These are phyloP conservation scores for Plagodis dolabraria DNA, from an alignment of 2,888 invertebrate species.

Conservation along the genomic window DNA sequence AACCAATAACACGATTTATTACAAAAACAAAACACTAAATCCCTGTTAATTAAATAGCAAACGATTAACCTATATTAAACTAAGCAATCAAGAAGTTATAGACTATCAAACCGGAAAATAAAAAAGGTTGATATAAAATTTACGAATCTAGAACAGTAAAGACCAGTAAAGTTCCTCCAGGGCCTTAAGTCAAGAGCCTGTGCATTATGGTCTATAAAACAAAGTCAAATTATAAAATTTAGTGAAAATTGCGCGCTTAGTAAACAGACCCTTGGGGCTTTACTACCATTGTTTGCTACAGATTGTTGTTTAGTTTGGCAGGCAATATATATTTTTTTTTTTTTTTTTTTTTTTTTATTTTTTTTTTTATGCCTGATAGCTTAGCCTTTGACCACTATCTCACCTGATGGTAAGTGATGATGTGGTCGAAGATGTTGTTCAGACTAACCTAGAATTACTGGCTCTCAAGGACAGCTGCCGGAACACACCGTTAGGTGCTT, in stretches of 20 bases:
- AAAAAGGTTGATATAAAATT: slow-evolving; percentile 47
- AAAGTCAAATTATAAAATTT: slow-evolving; percentile 67
- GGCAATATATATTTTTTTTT: no score
- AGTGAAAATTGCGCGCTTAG: slow-evolving; percentile 59
- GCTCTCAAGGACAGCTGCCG: no score
- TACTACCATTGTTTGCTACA: slow-evolving; percentile 29
- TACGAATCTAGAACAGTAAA: slow-evolving; percentile 44
- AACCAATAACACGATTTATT: slow-evolving; percentile 3
- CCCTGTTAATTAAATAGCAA: slow-evolving; percentile 53
- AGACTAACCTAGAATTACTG: no score
- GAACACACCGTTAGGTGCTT: no score
- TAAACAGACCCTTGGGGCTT: slow-evolving; percentile 43
- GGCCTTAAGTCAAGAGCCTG: slow-evolving; percentile 46
- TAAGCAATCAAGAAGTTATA: slow-evolving; percentile 61
- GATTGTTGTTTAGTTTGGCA: slow-evolving; percentile 9
- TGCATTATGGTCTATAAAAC: slow-evolving; percentile 63
- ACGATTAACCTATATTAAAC: slow-evolving; percentile 59
- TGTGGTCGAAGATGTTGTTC: no score
- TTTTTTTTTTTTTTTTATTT: no score
- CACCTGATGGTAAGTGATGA: no score
- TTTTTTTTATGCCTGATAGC: no score
- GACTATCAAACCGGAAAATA: slow-evolving; percentile 57
- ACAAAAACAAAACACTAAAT: slow-evolving; percentile 23
- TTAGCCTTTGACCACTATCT: no score
- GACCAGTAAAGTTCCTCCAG: slow-evolving; percentile 24